phyloP scores from a whole-genome alignment of 1,140 invertebrate species.

The Mactra quadrangularis region DNA sequence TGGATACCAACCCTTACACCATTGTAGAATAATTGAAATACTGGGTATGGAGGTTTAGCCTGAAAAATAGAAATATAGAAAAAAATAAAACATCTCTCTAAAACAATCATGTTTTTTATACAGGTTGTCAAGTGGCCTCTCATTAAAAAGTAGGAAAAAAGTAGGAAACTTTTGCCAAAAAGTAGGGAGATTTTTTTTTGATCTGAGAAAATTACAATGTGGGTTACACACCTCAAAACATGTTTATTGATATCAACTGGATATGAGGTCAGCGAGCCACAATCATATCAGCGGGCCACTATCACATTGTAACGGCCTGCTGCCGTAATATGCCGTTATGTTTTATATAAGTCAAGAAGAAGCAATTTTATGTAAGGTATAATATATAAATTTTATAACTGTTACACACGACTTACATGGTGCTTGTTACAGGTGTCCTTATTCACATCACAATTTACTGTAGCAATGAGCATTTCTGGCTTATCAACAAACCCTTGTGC shows the following conservation, averaged over 20 bases:
- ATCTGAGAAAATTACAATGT: neutral
- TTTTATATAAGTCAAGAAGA: too few relatives aligned
- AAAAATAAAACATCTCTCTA: neutral
- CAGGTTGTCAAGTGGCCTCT: neutral
- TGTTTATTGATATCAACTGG: neutral
- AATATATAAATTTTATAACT: neutral
- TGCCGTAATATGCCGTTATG: neutral
- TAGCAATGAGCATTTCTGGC: constrained; percentile 33
- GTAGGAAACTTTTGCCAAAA: neutral
- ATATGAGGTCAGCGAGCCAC: neutral
- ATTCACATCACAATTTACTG: constrained; percentile 11
- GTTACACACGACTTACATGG: constrained; percentile 7
- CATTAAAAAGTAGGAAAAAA: neutral
- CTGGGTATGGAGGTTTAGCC: constrained; percentile 39
- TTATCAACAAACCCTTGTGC: constrained; percentile 13
- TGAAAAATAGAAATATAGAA: neutral
- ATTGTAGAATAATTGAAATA: constrained; percentile 24
- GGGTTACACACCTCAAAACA: neutral
- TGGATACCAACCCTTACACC: neutral
- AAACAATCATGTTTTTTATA: neutral
- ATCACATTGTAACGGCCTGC: neutral
- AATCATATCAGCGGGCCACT: too few relatives aligned
- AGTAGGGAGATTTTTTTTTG: neutral
- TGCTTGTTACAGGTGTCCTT: constrained; percentile 10
- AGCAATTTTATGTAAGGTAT: neutral